A percentile compares a stretch with the other conserved stretches of the same genome.
These are phyloP conservation scores for Drosophila subpulchrella DNA, from an alignment of 1,140 invertebrate species.

Conservation along the genomic window DNA sequence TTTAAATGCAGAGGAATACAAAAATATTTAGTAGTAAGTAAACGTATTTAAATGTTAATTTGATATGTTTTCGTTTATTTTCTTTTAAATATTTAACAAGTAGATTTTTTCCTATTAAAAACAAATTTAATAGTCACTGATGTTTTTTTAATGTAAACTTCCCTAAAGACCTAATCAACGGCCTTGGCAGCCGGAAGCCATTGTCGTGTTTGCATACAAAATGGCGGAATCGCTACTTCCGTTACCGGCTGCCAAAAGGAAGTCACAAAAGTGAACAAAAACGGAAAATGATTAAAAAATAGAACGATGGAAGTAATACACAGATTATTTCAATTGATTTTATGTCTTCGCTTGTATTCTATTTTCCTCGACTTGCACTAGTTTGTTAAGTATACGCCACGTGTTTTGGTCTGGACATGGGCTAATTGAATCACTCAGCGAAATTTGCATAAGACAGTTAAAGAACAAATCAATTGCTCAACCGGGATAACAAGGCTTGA, in stretches of 20 bases:
- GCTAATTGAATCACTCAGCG: conserved; percentile 47
- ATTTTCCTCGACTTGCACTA: not conserved
- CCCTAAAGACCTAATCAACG: not conserved
- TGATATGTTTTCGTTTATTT: too few relatives aligned
- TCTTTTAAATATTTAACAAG: too few relatives aligned
- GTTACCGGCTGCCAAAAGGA: conserved; percentile 5
- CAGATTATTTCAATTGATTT: conserved; percentile 11
- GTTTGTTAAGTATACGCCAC: conserved; percentile 17
- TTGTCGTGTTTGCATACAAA: conserved; percentile 18
- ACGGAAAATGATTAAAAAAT: not conserved
- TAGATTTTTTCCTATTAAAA: too few relatives aligned
- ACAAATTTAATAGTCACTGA: not conserved
- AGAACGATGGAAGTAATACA: not conserved
- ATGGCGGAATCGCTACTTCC: conserved; percentile 25
- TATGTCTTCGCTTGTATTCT: not conserved
- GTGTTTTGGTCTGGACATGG: conserved; percentile 1
- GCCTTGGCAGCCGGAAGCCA: conserved; percentile 18
- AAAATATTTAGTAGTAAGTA: too few relatives aligned
- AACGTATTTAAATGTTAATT: too few relatives aligned
- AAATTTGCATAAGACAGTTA: conserved; percentile 43
- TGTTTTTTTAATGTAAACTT: not conserved
- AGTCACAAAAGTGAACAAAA: too few relatives aligned
- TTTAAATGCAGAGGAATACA: too few relatives aligned
- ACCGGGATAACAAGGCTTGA: conserved; percentile 45
- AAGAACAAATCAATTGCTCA: conserved; percentile 52